phyloP scores from a whole-genome alignment of 1,140 invertebrate species.

The Euglossa dilemma region DNA sequence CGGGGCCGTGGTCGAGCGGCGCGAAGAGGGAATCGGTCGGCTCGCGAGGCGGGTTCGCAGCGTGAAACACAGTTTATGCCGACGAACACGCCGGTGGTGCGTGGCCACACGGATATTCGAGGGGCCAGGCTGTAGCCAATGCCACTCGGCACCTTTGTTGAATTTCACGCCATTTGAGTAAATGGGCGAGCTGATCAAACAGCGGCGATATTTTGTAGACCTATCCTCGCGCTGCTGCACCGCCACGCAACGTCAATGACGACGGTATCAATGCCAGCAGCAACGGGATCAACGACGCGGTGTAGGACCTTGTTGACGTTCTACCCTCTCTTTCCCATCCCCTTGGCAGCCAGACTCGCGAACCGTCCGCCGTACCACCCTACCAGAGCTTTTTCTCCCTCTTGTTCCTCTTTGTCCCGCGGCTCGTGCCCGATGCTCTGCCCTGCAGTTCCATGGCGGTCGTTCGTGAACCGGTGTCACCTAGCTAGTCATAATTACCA shows the following conservation, averaged over 20 bases:
- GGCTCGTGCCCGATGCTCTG: slow-evolving; percentile 36
- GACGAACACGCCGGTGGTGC: slow-evolving; percentile 62
- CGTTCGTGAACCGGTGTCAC: background rate
- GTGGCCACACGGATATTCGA: slow-evolving; percentile 63
- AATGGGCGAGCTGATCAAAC: slow-evolving; percentile 78
- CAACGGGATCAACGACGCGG: slow-evolving; percentile 29
- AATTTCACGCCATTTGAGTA: slow-evolving; percentile 79
- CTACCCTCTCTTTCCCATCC: slow-evolving; percentile 19
- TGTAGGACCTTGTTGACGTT: slow-evolving; percentile 37
- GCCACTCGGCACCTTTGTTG: slow-evolving; percentile 77
- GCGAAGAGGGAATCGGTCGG: slow-evolving; percentile 16
- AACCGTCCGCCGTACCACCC: slow-evolving; percentile 40
- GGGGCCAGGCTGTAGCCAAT: slow-evolving; percentile 55
- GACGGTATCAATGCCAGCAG: slow-evolving; percentile 32
- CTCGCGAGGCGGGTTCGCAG: background rate
- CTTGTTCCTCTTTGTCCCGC: background rate
- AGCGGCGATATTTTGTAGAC: slow-evolving; percentile 74
- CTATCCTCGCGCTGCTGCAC: slow-evolving; percentile 52
- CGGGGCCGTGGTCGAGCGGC: background rate
- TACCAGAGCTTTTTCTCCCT: slow-evolving; percentile 38
- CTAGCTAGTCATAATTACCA: slow-evolving; percentile 69
- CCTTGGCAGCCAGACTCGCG: slow-evolving; percentile 8
- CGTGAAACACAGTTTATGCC: slow-evolving; percentile 1
- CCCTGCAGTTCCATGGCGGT: background rate
- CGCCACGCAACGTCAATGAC: slow-evolving; percentile 32